phyloP scores from a whole-genome alignment of 2,113 vertebrate species.

The Oncorhynchus nerka region DNA sequence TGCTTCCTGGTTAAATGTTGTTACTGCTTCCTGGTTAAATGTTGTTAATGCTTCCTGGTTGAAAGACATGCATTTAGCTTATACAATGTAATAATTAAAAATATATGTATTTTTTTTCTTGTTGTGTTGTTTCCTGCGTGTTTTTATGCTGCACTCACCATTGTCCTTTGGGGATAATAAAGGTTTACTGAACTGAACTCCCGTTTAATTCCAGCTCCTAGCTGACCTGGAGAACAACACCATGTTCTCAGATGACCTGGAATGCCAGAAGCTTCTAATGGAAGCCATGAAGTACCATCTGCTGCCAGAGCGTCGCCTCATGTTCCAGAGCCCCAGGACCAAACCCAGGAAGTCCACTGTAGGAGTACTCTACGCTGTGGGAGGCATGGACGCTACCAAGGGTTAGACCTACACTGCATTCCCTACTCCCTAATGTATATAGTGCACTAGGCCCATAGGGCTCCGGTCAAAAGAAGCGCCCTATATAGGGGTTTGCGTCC shows the following conservation, averaged over 20 bases:
- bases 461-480: too few species aligned
- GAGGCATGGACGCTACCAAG: constrained; percentile 95
- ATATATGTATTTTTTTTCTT: too few species aligned
- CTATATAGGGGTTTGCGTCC: too few species aligned
- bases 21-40: too few species aligned
- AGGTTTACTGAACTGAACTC: too few species aligned
- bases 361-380: constrained; percentile 92
- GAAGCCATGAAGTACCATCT: constrained; percentile 99
- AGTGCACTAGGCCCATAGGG: not conserved
- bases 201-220: constrained; percentile 78
- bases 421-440: too few species aligned
- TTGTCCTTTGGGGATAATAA: too few species aligned
- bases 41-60: too few species aligned
- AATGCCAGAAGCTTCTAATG: constrained; percentile 96
- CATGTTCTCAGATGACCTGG: constrained; percentile 90
- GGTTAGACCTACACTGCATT: constrained; percentile 63
- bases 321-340: constrained; percentile 95
- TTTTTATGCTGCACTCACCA: not conserved
- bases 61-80: too few species aligned
- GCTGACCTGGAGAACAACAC: constrained; percentile 95
- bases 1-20: too few species aligned
- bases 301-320: constrained; percentile 87
- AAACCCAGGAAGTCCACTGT: constrained; percentile 98
- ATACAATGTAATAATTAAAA: too few species aligned
- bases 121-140: not conserved